Conservation (phyloP, 2,797 vertebrate genomes). For the Gila robusta region DNA sequence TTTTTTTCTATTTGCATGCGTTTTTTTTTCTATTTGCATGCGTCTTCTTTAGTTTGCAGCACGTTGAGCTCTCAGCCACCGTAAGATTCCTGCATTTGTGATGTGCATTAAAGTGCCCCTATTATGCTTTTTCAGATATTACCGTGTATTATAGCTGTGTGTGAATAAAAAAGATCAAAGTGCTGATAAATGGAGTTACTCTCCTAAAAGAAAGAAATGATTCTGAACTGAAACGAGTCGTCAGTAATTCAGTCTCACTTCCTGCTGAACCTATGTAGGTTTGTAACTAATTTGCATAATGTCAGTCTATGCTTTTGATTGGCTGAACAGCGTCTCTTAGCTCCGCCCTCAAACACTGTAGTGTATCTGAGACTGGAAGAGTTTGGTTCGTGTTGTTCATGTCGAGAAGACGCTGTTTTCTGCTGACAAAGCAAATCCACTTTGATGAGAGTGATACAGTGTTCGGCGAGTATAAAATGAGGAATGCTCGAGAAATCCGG, state of each 20-base stretch:
- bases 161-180: not conserved
- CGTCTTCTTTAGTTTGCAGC: no score
- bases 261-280: not conserved
- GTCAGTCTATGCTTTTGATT: not conserved
- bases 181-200: not conserved
- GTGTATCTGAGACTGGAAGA: not conserved
- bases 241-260: not conserved
- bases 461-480: not conserved
- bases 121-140: not conserved
- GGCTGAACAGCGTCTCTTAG: not conserved
- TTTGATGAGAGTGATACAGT: not conserved
- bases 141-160: not conserved
- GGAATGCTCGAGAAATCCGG: not conserved
- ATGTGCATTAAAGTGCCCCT: not conserved
- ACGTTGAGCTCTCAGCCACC: no score
- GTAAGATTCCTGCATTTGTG: not conserved
- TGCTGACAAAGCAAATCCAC: not conserved
- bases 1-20: no score
- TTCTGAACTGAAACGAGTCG: not conserved
- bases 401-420: not conserved
- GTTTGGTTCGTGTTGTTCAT: not conserved
- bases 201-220: not conserved
- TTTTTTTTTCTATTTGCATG: no score
- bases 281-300: not conserved
- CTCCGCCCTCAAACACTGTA: not conserved